Percentiles rank a stretch among this genome's conserved stretches.
Evolutionary conservation across 2,113 vertebrate genomes (phyloP).

Genomic region (Orthonyx spaldingii): DNA sequence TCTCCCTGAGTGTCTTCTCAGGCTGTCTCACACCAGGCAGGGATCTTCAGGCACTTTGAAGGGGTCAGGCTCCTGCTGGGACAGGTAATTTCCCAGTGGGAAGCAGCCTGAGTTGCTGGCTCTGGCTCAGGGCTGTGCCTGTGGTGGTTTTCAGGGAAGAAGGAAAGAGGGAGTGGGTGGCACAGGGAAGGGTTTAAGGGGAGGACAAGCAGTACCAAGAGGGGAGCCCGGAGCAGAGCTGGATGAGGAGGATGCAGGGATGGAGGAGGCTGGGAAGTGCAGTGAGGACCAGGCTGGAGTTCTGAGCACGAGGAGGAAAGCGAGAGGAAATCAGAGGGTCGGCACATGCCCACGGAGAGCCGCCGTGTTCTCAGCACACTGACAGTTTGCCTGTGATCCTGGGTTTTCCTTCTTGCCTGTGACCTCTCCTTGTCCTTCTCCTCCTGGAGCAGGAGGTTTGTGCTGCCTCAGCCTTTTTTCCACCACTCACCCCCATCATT

Average conservation of each 20-base stretch:
- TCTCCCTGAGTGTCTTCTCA: neutral
- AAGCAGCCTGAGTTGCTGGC: neutral
- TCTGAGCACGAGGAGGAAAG: accelerated
- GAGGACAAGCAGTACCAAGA: neutral
- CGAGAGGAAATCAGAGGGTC: accelerated
- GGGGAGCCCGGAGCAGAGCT: neutral
- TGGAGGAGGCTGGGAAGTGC: neutral
- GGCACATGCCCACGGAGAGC: neutral
- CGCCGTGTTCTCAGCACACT: neutral
- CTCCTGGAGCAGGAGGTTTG: neutral
- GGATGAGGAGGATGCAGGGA: neutral
- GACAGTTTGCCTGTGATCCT: neutral
- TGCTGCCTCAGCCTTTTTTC: neutral
- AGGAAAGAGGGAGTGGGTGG: neutral
- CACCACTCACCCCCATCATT: neutral
- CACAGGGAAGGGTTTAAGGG: neutral
- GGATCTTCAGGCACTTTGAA: neutral
- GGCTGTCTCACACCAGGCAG: neutral
- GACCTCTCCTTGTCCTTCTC: neutral
- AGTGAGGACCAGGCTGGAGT: neutral
- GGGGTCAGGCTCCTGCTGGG: neutral
- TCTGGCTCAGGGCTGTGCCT: neutral
- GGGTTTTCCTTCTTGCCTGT: neutral
- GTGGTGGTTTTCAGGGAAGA: neutral
- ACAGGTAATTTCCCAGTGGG: neutral